Conservation (phyloP, 23 tunicate species). For the Ciona savignyi region DNA sequence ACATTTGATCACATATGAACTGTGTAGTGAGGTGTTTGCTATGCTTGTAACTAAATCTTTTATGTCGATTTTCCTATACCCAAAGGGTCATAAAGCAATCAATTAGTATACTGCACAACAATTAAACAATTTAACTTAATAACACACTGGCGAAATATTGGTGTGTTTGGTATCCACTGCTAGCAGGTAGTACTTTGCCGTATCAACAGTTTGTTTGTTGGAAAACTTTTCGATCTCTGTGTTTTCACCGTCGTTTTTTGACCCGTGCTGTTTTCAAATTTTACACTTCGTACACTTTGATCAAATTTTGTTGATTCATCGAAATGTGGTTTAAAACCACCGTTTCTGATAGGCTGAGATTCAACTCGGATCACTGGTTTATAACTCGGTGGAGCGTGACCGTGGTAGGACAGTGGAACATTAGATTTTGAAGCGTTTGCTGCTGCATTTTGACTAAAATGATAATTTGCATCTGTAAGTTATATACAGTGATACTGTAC, state of each 20-base stretch:
- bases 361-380: neutral
- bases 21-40: no score
- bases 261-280: neutral
- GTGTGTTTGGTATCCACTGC: neutral
- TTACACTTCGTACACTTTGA: neutral
- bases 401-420: neutral
- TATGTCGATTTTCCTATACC: no score
- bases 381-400: neutral
- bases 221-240: constrained; percentile 2
- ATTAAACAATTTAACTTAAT: no score
- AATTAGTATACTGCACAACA: no score
- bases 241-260: neutral
- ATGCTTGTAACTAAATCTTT: no score
- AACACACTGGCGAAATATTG: no score
- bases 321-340: neutral
- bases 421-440: neutral
- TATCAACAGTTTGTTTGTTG: neutral
- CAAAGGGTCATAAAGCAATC: no score
- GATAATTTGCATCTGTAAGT: no score
- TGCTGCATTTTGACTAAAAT: neutral
- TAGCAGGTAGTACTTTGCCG: neutral
- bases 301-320: no score
- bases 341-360: neutral
- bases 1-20: no score
- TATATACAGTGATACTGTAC: no score